These are phyloP conservation scores for Bufo gargarizans DNA, from an alignment of 2,113 vertebrate genomes.

Conservation along the genomic window DNA sequence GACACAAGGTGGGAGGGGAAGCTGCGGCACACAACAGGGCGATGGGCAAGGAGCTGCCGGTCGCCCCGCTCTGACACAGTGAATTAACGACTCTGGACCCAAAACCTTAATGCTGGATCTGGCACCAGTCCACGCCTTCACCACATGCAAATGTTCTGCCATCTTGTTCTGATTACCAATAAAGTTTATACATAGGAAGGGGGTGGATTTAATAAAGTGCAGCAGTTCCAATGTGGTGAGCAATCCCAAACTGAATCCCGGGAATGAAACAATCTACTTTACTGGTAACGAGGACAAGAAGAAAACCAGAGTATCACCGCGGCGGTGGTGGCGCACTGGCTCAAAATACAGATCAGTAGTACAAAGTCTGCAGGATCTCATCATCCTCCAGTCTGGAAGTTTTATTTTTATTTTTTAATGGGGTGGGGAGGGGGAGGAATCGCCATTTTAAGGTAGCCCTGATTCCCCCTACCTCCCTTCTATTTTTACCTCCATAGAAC, in stretches of 20 bases:
- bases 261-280: not conserved
- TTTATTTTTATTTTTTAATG: too few species aligned
- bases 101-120: not conserved
- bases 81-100: conserved; percentile 12
- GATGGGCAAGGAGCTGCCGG: not conserved
- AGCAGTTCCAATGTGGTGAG: conserved; percentile 15
- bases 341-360: conserved; percentile 43
- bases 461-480: not conserved
- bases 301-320: too few species aligned
- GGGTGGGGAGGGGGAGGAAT: not conserved
- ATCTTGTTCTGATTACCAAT: conserved; percentile 31
- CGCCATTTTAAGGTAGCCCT: not conserved
- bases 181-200: not conserved
- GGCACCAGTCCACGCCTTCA: not conserved
- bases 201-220: conserved; percentile 35
- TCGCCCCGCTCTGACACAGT: not conserved
- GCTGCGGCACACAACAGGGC: not conserved
- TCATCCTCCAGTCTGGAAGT: not conserved
- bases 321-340: too few species aligned
- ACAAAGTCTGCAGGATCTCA: not conserved
- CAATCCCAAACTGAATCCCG: not conserved
- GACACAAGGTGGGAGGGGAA: conserved; percentile 71
- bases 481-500: not conserved
- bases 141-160: not conserved
- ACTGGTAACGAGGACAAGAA: conserved; percentile 12